A percentile compares a stretch with the other conserved stretches of the same genome.
Evolutionary conservation across 2,888 invertebrate genomes (phyloP).

Genomic region (Xanthorhoe spadicearia): DNA sequence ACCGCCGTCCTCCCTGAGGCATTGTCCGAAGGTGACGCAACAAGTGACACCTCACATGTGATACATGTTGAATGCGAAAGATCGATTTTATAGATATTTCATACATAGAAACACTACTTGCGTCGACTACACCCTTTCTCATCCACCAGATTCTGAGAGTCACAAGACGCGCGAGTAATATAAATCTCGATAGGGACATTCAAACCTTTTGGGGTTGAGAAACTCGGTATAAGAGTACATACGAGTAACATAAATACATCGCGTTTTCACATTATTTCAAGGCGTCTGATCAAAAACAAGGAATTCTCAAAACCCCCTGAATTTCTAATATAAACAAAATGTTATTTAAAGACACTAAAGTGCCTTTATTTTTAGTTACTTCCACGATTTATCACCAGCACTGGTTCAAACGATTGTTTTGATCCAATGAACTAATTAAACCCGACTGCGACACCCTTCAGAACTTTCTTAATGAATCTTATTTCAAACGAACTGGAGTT

Average conservation of each 20-base stretch:
- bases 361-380: not conserved
- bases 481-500: constrained; percentile 42
- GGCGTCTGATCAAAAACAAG: too few species aligned
- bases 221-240: too few species aligned
- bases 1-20: constrained; percentile 13
- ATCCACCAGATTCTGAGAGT: too few species aligned
- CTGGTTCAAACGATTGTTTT: constrained; percentile 24
- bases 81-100: not conserved
- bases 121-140: too few species aligned
- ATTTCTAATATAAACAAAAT: not conserved
- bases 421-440: constrained; percentile 41
- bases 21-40: constrained; percentile 18
- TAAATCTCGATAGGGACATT: too few species aligned
- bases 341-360: not conserved
- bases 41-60: constrained; percentile 9
- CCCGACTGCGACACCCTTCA: constrained; percentile 31
- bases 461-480: constrained; percentile 55
- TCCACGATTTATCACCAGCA: not conserved
- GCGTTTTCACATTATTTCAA: too few species aligned
- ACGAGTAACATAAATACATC: too few species aligned
- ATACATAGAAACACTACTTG: too few species aligned
- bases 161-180: too few species aligned
- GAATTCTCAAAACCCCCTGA: not conserved
- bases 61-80: constrained; percentile 2
- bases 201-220: too few species aligned